phyloP scores from a whole-genome alignment of 2,888 invertebrate species.

The Trachelus tabidus region DNA sequence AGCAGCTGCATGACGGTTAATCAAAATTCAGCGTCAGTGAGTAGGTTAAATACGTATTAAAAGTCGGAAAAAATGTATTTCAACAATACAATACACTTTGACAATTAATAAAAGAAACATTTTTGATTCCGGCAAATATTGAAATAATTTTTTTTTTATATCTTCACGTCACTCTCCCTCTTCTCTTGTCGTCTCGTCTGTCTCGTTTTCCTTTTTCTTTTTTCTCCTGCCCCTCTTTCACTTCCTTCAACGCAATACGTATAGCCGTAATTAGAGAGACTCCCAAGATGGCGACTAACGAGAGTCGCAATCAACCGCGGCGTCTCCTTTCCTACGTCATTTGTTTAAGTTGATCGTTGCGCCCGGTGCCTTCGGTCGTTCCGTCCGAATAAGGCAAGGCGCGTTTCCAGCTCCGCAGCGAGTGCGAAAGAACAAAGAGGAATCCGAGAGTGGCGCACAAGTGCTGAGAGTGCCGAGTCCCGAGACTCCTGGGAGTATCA shows the following conservation, averaged over 20 bases:
- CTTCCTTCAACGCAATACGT: neutral
- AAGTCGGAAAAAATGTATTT: no score
- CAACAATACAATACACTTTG: no score
- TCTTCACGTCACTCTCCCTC: no score
- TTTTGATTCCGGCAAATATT: no score
- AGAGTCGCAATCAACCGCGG: constrained; percentile 29
- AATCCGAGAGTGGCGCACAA: constrained; percentile 23
- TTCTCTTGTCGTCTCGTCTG: constrained; percentile 15
- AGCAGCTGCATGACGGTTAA: no score
- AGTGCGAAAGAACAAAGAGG: constrained; percentile 57
- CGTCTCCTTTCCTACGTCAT: constrained; percentile 39
- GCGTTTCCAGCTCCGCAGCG: constrained; percentile 40
- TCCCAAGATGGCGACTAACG: constrained; percentile 28
- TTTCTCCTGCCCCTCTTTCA: constrained; percentile 14
- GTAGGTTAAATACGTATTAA: no score
- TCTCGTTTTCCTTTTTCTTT: constrained; percentile 19
- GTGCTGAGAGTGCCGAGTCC: constrained; percentile 20
- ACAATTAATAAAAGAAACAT: no score
- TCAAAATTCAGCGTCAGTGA: no score
- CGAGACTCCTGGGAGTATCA: neutral
- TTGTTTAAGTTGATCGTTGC: constrained; percentile 48
- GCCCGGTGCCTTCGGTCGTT: constrained; percentile 25
- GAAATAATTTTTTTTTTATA: no score
- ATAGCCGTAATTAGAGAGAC: constrained; percentile 45
- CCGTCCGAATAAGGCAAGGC: constrained; percentile 44